Base-by-base conservation (phyloP, 2,888 invertebrate species). In the Cosmia pyralina region DNA sequence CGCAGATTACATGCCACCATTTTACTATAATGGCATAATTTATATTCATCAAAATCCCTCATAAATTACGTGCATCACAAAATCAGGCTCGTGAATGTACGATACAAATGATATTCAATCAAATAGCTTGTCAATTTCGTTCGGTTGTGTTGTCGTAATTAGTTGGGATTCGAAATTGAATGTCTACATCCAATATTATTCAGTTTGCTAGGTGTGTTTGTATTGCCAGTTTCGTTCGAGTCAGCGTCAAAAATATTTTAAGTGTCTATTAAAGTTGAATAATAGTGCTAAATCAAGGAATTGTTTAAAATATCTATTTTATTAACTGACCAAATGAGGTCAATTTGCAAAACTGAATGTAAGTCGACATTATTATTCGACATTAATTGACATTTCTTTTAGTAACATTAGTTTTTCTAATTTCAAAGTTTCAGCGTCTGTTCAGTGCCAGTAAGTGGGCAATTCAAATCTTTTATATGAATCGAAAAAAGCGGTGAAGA, bases 31-130 rank as follows among this genome's bases (percentile, higher is more conserved):
- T 82, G 72, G 22, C 67, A 73, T 81, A 80, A 89, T 88, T 85
- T 88, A 86, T 89, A 91, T 92, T 91, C 88, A 89, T 90, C 88
- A 88, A 90, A 91, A 88, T 88, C 81, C 75, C 77, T 79, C 80
- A 71, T 83, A 87, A 88, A 89, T 90, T 87, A 81, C 83, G 77
- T 83, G 76, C 69, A 77, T 75, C 62, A 65, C 67, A 68, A 73
- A 80, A 85, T 81, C 68, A 57, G 70, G 64, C 28, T 60, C 64
- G 62, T 63, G 75, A 59, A 62, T 69, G 69, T 78, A 63, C 63
- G 58, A 55, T 57, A 75, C 70, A 73, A 84, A 82, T 79, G 38
- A 80, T 85, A 82, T 82, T 76, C 73, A 85, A 84, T 83, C 73
- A 69, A 73, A 83, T 74, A 67, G 79, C 73, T 76, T 74, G 69